These are phyloP conservation scores for Apis cerana DNA, from an alignment of 1,140 invertebrate species.

Conservation along the genomic window DNA sequence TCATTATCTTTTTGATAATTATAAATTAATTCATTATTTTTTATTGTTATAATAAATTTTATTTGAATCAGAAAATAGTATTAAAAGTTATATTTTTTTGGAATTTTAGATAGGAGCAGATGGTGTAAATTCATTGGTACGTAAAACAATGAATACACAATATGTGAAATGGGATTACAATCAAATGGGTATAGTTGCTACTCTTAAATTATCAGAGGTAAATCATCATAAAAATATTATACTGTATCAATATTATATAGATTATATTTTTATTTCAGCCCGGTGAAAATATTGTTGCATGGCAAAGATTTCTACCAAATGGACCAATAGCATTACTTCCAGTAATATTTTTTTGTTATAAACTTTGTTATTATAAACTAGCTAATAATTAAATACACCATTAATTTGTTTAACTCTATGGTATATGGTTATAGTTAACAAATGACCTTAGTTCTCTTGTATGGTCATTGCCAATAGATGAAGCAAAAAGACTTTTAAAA, in stretches of 20 bases:
- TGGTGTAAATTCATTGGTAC: slow-evolving; percentile 93
- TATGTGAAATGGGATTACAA: slow-evolving; percentile 92
- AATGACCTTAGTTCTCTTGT: slow-evolving; percentile 92
- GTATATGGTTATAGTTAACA: slow-evolving; percentile 83
- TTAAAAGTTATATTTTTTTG: background rate
- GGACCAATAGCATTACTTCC: slow-evolving; percentile 96
- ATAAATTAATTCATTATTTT: background rate
- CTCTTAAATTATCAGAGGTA: slow-evolving; percentile 89
- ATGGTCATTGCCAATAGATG: slow-evolving; percentile 90
- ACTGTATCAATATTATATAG: slow-evolving; percentile 15
- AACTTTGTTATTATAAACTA: slow-evolving; percentile 3
- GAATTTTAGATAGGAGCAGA: slow-evolving; percentile 92
- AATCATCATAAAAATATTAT: slow-evolving; percentile 13
- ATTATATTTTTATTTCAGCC: slow-evolving; percentile 80
- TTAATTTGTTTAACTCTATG: slow-evolving; percentile 29
- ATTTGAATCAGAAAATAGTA: background rate
- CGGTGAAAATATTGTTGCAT: slow-evolving; percentile 91
- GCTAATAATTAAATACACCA: background rate
- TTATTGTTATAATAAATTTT: slow-evolving; percentile 13
- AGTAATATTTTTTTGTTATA: no score
- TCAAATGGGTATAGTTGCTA: slow-evolving; percentile 95
- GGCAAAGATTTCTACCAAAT: slow-evolving; percentile 96
- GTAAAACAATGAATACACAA: slow-evolving; percentile 89
- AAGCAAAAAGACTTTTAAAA: slow-evolving; percentile 88
- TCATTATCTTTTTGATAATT: background rate